These are phyloP conservation scores for Cichladusa arquata DNA, from an alignment of 2,113 vertebrate species.

Conservation along the genomic window DNA sequence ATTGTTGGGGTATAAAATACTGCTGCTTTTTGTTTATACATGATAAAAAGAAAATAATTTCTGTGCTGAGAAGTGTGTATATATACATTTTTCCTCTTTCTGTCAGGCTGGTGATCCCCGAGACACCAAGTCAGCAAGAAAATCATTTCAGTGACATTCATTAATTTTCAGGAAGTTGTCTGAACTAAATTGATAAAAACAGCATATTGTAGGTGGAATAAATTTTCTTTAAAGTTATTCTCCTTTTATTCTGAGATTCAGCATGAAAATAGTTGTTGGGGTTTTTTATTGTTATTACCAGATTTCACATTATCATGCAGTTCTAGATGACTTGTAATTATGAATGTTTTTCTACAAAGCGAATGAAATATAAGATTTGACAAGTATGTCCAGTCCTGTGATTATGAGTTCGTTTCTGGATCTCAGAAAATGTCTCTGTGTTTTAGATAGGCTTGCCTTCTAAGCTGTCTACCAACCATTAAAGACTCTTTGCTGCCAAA, in stretches of 20 bases:
- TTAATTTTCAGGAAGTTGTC: conserved; percentile 59
- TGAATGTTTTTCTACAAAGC: not conserved
- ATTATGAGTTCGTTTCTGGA: not conserved
- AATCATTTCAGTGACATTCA: conserved; percentile 30
- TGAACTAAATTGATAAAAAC: conserved; percentile 46
- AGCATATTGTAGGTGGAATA: not conserved
- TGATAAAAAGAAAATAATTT: conserved; percentile 49
- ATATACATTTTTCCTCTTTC: conserved; percentile 1
- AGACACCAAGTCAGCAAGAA: conserved; percentile 39
- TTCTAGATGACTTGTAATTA: not conserved
- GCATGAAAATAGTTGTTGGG: not conserved
- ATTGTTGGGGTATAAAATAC: conserved; percentile 17
- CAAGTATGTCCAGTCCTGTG: not conserved
- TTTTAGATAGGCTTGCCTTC: not conserved
- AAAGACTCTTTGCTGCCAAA: not conserved
- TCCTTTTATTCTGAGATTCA: not conserved
- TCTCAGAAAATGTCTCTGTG: not conserved
- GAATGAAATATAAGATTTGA: not conserved
- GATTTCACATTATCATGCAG: not conserved
- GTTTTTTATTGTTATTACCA: not conserved
- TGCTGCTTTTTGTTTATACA: conserved; percentile 42
- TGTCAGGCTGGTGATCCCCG: conserved; percentile 29
- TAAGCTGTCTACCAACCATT: not conserved
- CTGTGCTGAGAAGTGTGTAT: not conserved
- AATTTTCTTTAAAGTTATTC: conserved; percentile 32